phyloP scores from a whole-genome alignment of 2,113 vertebrate species.

The Misgurnus anguillicaudatus region DNA sequence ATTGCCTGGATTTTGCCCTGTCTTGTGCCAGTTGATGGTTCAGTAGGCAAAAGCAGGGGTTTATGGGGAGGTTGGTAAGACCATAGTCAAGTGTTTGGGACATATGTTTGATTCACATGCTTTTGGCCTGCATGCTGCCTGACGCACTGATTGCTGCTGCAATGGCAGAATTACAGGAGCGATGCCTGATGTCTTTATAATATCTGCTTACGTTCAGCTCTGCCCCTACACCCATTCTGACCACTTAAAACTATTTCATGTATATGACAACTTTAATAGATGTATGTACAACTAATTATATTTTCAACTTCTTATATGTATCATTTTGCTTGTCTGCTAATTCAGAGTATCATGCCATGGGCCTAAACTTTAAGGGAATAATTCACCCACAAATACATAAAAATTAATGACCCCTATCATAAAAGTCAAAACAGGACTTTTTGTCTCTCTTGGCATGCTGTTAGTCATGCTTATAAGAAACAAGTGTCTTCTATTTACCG shows the following conservation, averaged over 20 bases:
- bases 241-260: not conserved
- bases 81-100: not conserved
- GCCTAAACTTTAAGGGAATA: not conserved
- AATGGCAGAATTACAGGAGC: constrained; percentile 12
- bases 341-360: not conserved
- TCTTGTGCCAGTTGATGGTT: constrained; percentile 86
- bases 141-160: not conserved
- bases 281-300: not conserved
- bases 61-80: constrained; percentile 79
- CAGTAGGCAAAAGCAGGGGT: constrained; percentile 69
- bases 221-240: not conserved
- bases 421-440: too few species aligned
- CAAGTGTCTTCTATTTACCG: too few species aligned
- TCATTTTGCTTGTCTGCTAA: not conserved
- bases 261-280: too few species aligned
- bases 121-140: constrained; percentile 30
- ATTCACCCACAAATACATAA: not conserved
- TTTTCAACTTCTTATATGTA: not conserved
- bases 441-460: not conserved
- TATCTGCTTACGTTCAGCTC: constrained; percentile 27
- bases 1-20: constrained; percentile 91
- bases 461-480: too few species aligned
- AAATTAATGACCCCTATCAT: not conserved
- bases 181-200: constrained; percentile 3
- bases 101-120: not conserved